Conservation (phyloP, 2,113 vertebrate genomes). For the Hypomesus transpacificus region DNA sequence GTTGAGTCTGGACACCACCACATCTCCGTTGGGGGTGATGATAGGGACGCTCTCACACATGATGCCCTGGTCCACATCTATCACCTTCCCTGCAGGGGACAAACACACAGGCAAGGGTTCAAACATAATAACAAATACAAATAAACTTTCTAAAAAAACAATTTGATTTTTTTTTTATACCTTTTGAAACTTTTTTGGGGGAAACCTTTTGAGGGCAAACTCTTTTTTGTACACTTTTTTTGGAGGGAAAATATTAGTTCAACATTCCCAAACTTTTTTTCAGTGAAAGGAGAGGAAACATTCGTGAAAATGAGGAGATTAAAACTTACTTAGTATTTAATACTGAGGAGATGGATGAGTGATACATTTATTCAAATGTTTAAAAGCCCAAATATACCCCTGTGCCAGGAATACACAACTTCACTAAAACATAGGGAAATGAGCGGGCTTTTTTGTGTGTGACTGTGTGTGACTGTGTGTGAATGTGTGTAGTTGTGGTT, state of each 20-base stretch:
- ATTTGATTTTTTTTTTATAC: no score
- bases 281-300: neutral
- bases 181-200: no score
- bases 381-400: slow-evolving; percentile 32
- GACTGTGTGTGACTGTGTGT: slow-evolving; percentile 2
- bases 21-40: slow-evolving; percentile 94
- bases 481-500: no score
- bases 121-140: neutral
- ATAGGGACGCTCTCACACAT: slow-evolving; percentile 96
- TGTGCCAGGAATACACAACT: slow-evolving; percentile 16
- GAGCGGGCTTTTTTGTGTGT: neutral
- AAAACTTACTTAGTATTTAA: no score
- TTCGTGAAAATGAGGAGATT: no score
- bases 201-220: no score
- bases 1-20: slow-evolving; percentile 93
- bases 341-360: slow-evolving; percentile 16
- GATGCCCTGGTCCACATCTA: slow-evolving; percentile 96
- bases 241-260: no score
- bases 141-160: no score
- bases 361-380: slow-evolving; percentile 37
- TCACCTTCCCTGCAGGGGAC: slow-evolving; percentile 81
- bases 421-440: slow-evolving; percentile 32
- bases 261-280: no score
- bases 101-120: slow-evolving; percentile 3
- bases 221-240: no score